Evolutionary conservation across 2,113 vertebrate species (phyloP).

Genomic region (Eurypyga helias): DNA sequence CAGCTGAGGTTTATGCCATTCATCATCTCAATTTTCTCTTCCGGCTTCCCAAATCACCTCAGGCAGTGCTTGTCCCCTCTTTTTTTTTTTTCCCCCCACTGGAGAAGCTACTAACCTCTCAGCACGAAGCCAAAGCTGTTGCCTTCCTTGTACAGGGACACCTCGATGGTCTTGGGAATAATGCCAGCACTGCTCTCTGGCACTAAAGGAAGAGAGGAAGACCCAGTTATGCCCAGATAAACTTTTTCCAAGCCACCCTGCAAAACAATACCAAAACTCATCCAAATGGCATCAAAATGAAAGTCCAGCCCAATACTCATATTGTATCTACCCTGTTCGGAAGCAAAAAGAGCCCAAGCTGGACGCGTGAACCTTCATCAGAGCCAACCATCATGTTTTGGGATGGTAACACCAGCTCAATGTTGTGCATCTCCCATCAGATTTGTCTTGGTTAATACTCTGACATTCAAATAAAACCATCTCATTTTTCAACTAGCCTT

Average conservation of each 20-base stretch:
- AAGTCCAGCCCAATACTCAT: background rate
- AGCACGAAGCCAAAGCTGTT: conserved; percentile 97
- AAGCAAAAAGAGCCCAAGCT: background rate
- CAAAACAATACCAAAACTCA: background rate
- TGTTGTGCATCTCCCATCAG: background rate
- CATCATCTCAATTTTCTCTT: background rate
- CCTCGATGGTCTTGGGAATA: conserved; percentile 91
- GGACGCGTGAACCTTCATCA: accelerated
- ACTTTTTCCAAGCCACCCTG: background rate
- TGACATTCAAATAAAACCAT: conserved; percentile 47
- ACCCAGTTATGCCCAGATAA: background rate
- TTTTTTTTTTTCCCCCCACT: background rate
- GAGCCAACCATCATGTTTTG: background rate
- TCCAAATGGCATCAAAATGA: background rate
- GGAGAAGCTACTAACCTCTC: conserved; percentile 83
- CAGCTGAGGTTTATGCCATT: background rate
- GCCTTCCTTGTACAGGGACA: conserved; percentile 94
- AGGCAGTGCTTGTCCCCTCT: background rate
- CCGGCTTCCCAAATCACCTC: background rate
- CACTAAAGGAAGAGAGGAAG: conserved; percentile 71
- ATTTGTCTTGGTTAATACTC: conserved; percentile 30
- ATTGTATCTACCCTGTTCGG: background rate
- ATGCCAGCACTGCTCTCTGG: conserved; percentile 86
- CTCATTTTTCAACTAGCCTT: conserved; percentile 41
- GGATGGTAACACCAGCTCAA: background rate